Evolutionary conservation across 1,140 invertebrate genomes (phyloP).

Genomic region (Drosophila orena): DNA sequence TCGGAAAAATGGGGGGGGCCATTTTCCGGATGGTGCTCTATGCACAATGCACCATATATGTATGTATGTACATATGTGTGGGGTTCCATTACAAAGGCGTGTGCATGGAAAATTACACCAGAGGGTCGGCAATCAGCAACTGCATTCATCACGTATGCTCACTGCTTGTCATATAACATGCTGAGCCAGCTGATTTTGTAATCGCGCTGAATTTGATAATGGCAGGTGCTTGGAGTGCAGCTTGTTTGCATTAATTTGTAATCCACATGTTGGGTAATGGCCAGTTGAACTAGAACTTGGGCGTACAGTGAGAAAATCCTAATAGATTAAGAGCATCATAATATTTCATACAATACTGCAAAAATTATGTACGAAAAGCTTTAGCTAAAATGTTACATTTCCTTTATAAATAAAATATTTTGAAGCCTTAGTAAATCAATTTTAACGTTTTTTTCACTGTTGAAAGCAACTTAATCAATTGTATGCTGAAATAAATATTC

Average conservation of each 20-base stretch:
- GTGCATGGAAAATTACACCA: conserved; percentile 56
- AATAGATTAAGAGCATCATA: too few species aligned
- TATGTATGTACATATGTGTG: neutral
- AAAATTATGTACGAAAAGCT: too few species aligned
- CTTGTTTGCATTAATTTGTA: conserved; percentile 28
- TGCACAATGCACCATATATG: neutral
- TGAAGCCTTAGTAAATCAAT: too few species aligned
- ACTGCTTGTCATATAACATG: conserved; percentile 30
- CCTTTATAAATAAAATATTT: too few species aligned
- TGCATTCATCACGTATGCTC: conserved; percentile 29
- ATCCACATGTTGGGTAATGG: conserved; percentile 31
- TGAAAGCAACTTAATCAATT: neutral
- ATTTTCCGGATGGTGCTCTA: neutral
- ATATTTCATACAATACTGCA: too few species aligned
- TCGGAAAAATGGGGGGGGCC: neutral
- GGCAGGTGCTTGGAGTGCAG: conserved; percentile 13
- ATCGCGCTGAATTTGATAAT: conserved; percentile 40
- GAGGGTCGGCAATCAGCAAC: conserved; percentile 20
- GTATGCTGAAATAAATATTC: conserved; percentile 22
- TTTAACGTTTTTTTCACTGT: too few species aligned
- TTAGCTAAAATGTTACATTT: too few species aligned
- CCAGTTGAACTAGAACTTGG: conserved; percentile 51
- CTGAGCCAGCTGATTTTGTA: conserved; percentile 53
- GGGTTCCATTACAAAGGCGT: conserved; percentile 30
- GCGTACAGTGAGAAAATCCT: conserved; percentile 2